Evolutionary conservation across 2,797 vertebrate species (phyloP).

Genomic region (Spheniscus humboldti): DNA sequence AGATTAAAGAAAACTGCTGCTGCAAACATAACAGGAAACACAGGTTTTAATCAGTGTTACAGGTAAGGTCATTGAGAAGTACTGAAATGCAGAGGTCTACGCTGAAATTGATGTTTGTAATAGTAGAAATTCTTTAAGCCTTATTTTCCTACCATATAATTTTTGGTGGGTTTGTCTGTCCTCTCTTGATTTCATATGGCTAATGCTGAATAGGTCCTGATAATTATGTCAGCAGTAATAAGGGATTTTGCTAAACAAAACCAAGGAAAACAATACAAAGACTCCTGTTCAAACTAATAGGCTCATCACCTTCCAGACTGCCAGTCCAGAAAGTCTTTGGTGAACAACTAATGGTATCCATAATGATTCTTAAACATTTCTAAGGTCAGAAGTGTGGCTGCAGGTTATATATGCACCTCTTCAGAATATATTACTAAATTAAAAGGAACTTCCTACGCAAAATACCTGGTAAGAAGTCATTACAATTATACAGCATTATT

Average conservation of each 20-base stretch:
- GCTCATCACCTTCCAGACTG: background rate
- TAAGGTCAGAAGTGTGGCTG: background rate
- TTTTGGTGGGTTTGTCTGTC: background rate
- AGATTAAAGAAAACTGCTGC: background rate
- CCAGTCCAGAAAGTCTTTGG: background rate
- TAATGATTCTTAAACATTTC: background rate
- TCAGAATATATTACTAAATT: background rate
- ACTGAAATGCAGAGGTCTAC: background rate
- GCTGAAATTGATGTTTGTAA: background rate
- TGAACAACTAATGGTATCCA: background rate
- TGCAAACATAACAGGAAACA: background rate
- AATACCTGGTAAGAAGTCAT: background rate
- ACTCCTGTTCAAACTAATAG: background rate
- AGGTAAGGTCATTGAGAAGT: background rate
- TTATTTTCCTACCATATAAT: background rate
- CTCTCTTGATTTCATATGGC: background rate
- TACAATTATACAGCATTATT: background rate
- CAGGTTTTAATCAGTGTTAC: background rate
- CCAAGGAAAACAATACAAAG: background rate
- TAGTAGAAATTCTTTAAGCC: background rate
- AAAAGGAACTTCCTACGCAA: background rate
- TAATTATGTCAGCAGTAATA: background rate
- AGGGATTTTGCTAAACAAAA: background rate
- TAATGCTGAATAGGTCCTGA: background rate
- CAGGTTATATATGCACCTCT: background rate